phyloP scores from a whole-genome alignment of 2,113 vertebrate species.

The Clupea harengus region DNA sequence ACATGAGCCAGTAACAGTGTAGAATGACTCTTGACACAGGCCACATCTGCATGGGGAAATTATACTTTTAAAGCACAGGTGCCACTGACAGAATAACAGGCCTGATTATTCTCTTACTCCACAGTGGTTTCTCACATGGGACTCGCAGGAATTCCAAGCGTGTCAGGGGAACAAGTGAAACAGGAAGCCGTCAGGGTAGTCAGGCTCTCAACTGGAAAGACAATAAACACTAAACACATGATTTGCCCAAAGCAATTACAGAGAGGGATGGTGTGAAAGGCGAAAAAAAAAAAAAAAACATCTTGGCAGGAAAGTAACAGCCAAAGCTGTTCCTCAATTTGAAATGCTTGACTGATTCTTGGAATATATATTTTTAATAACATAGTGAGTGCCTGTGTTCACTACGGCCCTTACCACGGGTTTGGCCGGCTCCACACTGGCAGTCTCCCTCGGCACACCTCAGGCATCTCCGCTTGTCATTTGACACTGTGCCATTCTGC shows the following conservation, averaged over 20 bases:
- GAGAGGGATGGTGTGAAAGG: too few relatives aligned
- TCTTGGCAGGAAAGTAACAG: neutral
- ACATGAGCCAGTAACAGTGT: neutral
- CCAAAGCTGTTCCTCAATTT: neutral
- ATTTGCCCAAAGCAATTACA: neutral
- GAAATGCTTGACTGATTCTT: neutral
- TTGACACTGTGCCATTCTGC: conserved; percentile 1
- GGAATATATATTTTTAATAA: neutral
- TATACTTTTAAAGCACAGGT: neutral
- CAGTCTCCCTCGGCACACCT: neutral
- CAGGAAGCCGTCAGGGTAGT: neutral
- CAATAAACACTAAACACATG: neutral
- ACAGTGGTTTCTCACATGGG: neutral
- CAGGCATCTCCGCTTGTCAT: neutral
- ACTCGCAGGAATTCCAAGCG: neutral
- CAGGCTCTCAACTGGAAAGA: neutral
- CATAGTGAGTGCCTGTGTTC: neutral
- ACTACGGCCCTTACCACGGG: neutral
- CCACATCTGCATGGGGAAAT: neutral
- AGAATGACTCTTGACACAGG: neutral
- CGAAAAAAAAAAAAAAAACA: too few relatives aligned
- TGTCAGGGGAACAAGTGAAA: conserved; percentile 6
- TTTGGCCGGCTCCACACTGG: neutral
- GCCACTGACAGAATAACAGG: neutral
- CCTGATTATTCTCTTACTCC: neutral